Percentiles rank a stretch among this genome's conserved stretches.
Conservation (phyloP, 2,888 invertebrate species). For the Lottia scabra region DNA sequence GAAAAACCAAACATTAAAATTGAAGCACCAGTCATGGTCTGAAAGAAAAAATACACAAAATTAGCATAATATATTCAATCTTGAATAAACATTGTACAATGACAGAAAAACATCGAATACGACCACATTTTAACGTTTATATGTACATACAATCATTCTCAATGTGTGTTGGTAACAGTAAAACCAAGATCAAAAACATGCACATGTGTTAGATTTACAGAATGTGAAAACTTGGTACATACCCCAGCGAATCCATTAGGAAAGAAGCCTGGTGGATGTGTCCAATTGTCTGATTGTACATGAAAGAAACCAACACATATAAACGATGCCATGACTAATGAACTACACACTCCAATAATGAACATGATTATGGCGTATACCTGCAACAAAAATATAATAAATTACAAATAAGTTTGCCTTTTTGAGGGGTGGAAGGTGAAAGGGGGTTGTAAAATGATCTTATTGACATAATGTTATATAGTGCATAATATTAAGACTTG, state of each 20-base stretch:
- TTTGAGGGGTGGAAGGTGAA: too few relatives aligned
- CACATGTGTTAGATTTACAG: neutral
- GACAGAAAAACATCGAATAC: too few relatives aligned
- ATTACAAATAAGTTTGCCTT: too few relatives aligned
- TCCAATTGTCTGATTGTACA: conserved; percentile 88
- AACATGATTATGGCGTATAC: conserved; percentile 49
- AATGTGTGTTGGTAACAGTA: too few relatives aligned
- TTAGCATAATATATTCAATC: too few relatives aligned
- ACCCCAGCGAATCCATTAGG: conserved; percentile 86
- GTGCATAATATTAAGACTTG: too few relatives aligned
- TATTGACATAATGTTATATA: too few relatives aligned
- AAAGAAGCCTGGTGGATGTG: conserved; percentile 76
- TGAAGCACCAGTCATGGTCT: conserved; percentile 95
- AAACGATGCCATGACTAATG: conserved; percentile 56
- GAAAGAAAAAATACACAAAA: conserved; percentile 34
- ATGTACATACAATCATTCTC: too few relatives aligned
- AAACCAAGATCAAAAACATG: too few relatives aligned
- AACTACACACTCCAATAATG: conserved; percentile 51
- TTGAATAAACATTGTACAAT: too few relatives aligned
- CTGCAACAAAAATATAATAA: conserved; percentile 37
- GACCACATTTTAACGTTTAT: too few relatives aligned
- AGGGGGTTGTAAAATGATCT: too few relatives aligned
- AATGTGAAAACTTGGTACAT: conserved; percentile 21
- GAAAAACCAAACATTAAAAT: conserved; percentile 98
- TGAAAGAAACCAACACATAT: conserved; percentile 82